Base-by-base conservation (phyloP, 1,140 invertebrate species). In the Sycophaga agraensis region DNA sequence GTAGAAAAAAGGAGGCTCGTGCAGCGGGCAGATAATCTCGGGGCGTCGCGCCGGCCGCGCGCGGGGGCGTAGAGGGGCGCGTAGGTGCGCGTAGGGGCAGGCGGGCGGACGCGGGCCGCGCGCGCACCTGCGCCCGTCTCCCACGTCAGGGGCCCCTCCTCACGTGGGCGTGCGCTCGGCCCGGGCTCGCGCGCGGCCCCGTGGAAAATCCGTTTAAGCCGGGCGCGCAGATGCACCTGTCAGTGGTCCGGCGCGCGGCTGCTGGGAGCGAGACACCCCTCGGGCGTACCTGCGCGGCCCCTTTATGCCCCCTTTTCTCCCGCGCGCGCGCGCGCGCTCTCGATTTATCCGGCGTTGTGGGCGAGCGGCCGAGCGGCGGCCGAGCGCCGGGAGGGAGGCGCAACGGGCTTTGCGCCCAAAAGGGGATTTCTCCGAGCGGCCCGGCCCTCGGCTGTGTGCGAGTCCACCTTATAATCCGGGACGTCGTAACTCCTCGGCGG, bases 141-240 rank as follows among this genome's bases (percentile, higher is more conserved):
- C 40, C 56, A 49, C 45, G 46, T n/a, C n/a, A n/a, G n/a, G n/a
- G n/a, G n/a, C n/a, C n/a, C n/a, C n/a, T n/a, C n/a, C 24, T 46
- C 59, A 54, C 49, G 50, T 46, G 50, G 50, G 59, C 40, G 50
- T 46, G 59, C 16, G 26, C 22, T 59, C 45, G 17, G 40, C 14
- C 5, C 16, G 21, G 31, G 24, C n/a, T n/a, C n/a, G n/a, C n/a
- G 19, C n/a, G 37, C 4, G 28, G 46, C 35, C 21, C 35, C 22
- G 24, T 59, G n/a, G 48, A 59, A 53, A 45, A 53, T 53, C 39
- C 26, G n/a, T n/a, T 26, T 16, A 16, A 51, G 48, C 26, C 16
- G 21, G n/a, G n/a, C n/a, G n/a, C n/a, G n/a, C 43, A 16, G 37
- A 63, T 63, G 61, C 64, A 66, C 64, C 64, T 66, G 64, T 66